Conservation (phyloP, 92 coral and sea anemone species). For the Zoanthus gigantus region DNA sequence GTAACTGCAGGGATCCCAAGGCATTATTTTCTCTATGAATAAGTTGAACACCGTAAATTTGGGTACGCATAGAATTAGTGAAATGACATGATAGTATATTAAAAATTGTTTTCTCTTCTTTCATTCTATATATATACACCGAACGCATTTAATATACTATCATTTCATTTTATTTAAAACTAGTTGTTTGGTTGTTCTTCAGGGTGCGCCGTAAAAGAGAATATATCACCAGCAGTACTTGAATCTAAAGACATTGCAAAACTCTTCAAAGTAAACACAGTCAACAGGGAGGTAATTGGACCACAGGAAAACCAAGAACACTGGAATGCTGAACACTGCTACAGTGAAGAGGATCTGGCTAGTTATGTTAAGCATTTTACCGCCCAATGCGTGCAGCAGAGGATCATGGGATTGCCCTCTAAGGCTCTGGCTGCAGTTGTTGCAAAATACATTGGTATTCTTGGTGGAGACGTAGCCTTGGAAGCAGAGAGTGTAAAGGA, state of each 20-base stretch:
- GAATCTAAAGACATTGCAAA: neutral
- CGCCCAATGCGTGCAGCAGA: conserved; percentile 93
- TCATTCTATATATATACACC: too few relatives aligned
- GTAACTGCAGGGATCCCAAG: too few relatives aligned
- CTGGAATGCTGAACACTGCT: conserved; percentile 84
- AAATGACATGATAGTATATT: too few relatives aligned
- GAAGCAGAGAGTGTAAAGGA: conserved; percentile 57
- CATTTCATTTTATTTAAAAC: too few relatives aligned
- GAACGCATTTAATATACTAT: too few relatives aligned
- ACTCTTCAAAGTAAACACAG: conserved; percentile 1
- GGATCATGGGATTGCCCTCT: conserved; percentile 95
- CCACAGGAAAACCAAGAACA: conserved; percentile 55
- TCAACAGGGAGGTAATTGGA: conserved; percentile 1
- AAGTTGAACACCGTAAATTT: too few relatives aligned
- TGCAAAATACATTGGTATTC: conserved; percentile 68
- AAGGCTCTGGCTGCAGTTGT: conserved; percentile 87
- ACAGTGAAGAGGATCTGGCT: conserved; percentile 93
- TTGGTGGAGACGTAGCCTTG: conserved; percentile 60
- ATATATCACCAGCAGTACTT: conserved; percentile 20
- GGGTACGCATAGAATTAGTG: too few relatives aligned
- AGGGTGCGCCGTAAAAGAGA: conserved; percentile 29
- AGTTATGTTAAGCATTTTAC: conserved; percentile 84
- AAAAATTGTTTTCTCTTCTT: too few relatives aligned
- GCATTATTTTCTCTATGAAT: too few relatives aligned
- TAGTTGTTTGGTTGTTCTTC: neutral